Percentiles rank a stretch among this genome's conserved stretches.
Conservation (phyloP, 2,113 vertebrate genomes). For the Phyllostomus discolor region DNA sequence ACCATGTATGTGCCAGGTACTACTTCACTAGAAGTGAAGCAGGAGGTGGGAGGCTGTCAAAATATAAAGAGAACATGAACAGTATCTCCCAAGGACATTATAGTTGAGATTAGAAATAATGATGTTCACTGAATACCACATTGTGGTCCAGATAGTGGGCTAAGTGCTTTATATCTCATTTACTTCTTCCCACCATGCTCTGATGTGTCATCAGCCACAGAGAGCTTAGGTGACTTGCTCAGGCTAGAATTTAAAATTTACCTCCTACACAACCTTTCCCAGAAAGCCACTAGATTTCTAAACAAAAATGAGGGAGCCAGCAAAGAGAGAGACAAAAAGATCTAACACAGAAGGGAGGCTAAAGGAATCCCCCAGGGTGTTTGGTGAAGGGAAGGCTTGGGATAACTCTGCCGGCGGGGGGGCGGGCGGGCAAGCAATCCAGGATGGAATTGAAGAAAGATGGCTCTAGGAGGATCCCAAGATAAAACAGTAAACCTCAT, state of each 20-base stretch:
- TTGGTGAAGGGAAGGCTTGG: background rate
- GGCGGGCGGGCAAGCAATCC: background rate
- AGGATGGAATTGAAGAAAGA: background rate
- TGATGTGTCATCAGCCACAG: background rate
- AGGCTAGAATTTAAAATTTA: constrained; percentile 47
- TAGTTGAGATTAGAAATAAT: background rate
- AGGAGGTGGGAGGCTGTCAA: background rate
- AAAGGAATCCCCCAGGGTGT: background rate
- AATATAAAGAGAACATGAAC: background rate
- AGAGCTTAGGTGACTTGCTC: background rate
- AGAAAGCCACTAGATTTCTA: background rate
- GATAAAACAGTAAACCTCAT: background rate
- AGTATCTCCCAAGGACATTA: background rate
- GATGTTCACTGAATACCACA: background rate
- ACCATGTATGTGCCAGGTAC: background rate
- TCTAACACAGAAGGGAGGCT: background rate
- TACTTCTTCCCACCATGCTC: background rate
- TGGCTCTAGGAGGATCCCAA: background rate
- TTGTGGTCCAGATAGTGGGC: background rate
- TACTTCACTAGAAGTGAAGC: background rate
- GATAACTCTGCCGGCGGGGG: background rate
- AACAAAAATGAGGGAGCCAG: background rate
- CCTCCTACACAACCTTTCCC: background rate
- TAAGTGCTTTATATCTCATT: background rate
- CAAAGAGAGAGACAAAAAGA: background rate